Evolutionary conservation across 2,888 invertebrate genomes (phyloP).

Genomic region (Chorisops tibialis): DNA sequence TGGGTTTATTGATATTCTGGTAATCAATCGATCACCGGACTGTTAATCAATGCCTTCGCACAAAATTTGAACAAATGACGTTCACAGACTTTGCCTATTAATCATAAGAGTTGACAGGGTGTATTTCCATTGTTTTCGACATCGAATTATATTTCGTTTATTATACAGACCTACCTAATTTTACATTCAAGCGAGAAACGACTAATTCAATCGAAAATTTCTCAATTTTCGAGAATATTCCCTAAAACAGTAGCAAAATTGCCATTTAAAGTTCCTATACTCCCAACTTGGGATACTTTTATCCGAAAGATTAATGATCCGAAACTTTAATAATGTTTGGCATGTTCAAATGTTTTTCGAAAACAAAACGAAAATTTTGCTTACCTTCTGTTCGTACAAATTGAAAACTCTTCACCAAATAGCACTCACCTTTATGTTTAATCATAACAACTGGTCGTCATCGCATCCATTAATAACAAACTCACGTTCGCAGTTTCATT

Average conservation of each 20-base stretch:
- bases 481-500: slow-evolving; percentile 27
- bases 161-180: too few relatives aligned
- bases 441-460: slow-evolving; percentile 8
- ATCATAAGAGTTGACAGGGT: background rate
- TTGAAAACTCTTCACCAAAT: slow-evolving; percentile 6
- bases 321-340: slow-evolving; percentile 15
- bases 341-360: too few relatives aligned
- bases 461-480: slow-evolving; percentile 31
- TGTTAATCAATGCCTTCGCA: slow-evolving; percentile 13
- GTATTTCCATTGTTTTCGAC: too few relatives aligned
- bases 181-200: too few relatives aligned
- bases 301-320: slow-evolving; percentile 14
- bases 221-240: too few relatives aligned
- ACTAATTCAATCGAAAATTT: too few relatives aligned
- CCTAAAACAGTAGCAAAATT: too few relatives aligned
- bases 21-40: slow-evolving; percentile 9
- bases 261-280: too few relatives aligned
- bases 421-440: slow-evolving; percentile 10
- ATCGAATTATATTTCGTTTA: too few relatives aligned
- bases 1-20: background rate
- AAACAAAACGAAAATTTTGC: slow-evolving; percentile 1
- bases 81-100: background rate
- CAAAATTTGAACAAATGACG: slow-evolving; percentile 12
- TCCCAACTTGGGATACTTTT: too few relatives aligned
- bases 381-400: slow-evolving; percentile 11